A percentile compares a stretch with the other conserved stretches of the same genome.
Conservation (phyloP, 2,113 vertebrate genomes). For the Sardina pilchardus region DNA sequence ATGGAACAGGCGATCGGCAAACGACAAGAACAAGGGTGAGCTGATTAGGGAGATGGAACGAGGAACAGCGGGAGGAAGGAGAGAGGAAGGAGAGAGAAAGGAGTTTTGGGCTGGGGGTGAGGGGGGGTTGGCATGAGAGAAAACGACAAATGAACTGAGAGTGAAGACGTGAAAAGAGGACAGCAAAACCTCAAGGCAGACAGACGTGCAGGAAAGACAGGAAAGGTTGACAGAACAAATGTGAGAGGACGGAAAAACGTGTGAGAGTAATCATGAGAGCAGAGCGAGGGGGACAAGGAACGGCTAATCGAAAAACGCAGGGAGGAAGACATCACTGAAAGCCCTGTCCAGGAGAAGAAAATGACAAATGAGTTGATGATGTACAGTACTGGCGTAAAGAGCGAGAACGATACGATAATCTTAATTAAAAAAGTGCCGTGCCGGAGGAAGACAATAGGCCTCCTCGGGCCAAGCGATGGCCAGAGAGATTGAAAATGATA, state of each 20-base stretch:
- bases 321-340: background rate
- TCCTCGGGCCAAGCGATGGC: background rate
- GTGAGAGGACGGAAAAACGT: background rate
- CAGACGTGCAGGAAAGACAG: background rate
- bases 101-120: no score
- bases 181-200: background rate
- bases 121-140: background rate
- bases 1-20: background rate
- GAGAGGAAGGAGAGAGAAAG: background rate
- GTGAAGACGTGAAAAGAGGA: background rate
- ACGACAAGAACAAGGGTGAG: constrained; percentile 31
- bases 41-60: constrained; percentile 29
- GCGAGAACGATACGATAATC: background rate
- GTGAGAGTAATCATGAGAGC: background rate
- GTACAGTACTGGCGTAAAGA: background rate
- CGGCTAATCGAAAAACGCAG: background rate
- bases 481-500: background rate
- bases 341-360: background rate
- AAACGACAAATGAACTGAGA: background rate
- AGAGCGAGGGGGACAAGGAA: constrained; percentile 44
- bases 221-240: background rate
- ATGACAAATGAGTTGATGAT: background rate
- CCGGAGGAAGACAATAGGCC: background rate
- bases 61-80: background rate
- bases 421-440: background rate